A percentile compares a stretch with the other conserved stretches of the same genome.
phyloP scores from a whole-genome alignment of 2,888 invertebrate species.

The Drosophila sordidula region DNA sequence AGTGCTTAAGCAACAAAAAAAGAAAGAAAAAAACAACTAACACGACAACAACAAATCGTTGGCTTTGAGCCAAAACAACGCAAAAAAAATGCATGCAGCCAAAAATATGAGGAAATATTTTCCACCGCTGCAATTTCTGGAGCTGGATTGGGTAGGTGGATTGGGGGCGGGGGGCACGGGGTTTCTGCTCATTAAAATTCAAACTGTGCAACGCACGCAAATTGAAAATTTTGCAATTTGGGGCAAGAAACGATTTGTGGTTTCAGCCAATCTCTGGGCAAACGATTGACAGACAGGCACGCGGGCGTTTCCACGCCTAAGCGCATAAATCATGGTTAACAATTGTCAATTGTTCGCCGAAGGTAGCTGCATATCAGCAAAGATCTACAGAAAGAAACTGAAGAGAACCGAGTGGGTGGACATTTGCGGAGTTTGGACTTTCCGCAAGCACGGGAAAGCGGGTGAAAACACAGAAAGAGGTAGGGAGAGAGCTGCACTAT shows the following conservation, averaged over 20 bases:
- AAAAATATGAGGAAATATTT: constrained; percentile 49
- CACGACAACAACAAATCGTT: constrained; percentile 16
- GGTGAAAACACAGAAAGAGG: background rate
- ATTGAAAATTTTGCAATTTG: constrained; percentile 61
- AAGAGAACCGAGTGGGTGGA: constrained; percentile 19
- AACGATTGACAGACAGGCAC: constrained; percentile 27
- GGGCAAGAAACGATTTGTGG: constrained; percentile 66
- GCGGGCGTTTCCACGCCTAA: constrained; percentile 25
- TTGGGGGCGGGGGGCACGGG: background rate
- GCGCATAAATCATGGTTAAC: constrained; percentile 59
- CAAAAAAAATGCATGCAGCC: constrained; percentile 31
- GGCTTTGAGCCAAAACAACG: constrained; percentile 38
- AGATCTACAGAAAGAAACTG: constrained; percentile 3
- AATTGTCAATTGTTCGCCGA: constrained; percentile 58
- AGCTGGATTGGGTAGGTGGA: background rate
- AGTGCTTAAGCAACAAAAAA: constrained; percentile 33
- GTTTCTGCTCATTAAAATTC: constrained; percentile 57
- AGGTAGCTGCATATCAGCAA: constrained; percentile 15
- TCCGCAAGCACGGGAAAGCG: background rate
- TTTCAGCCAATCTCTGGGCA: constrained; percentile 25
- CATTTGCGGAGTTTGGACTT: constrained; percentile 7
- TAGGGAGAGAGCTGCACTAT: constrained; percentile 1
- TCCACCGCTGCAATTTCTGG: constrained; percentile 26
- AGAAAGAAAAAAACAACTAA: constrained; percentile 3
- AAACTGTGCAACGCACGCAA: constrained; percentile 44